Base-by-base conservation (phyloP, 2,113 vertebrate species). In the Megaleporinus macrocephalus region DNA sequence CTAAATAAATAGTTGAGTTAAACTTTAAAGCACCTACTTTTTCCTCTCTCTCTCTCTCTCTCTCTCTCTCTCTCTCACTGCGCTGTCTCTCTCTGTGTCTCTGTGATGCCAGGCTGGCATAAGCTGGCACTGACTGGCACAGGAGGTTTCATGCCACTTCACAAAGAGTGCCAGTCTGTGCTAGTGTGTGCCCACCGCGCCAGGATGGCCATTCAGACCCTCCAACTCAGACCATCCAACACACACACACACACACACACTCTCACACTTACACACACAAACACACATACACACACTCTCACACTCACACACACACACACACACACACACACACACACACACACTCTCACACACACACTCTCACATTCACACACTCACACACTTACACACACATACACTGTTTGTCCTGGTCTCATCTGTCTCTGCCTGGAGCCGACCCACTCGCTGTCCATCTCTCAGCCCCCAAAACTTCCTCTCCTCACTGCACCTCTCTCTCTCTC, bases 361-460 rank as follows among this genome's bases (percentile, higher is more conserved):
- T n/a, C n/a, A n/a, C n/a, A n/a, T n/a, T n/a, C 63, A 22, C 6
- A 22, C 30, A 22, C 20, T n/a, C 16, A 41, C 65, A 41, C 65
- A 41, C 65, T 13, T 15, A 72, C 7, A 66, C 26, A 81, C 57
- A 65, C 72, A 62, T 47, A 18, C 22, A 12, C 71, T 49, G 15
- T 83, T 77, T n/a, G 10, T 72, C 55, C 74, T 26, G 13, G 57
- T 83, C 81, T 83, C 66, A 77, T 83, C 74, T 57, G 69, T 83
- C 81, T 72, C 59, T 83, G 81, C 59, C 81, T 82, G 63, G 27
- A 76, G 63, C 24, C 16, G 26, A 29, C 24, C 63, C 18, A 20
- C 36, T 49, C 20, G 3, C 26, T 62, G 41, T 61, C 57, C 36
- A 53, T 70, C 53, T 61, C 73, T 59, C 9, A 24, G 12, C n/a